Conservation (phyloP, 2,113 vertebrate species). For the Opisthocomus hoazin region DNA sequence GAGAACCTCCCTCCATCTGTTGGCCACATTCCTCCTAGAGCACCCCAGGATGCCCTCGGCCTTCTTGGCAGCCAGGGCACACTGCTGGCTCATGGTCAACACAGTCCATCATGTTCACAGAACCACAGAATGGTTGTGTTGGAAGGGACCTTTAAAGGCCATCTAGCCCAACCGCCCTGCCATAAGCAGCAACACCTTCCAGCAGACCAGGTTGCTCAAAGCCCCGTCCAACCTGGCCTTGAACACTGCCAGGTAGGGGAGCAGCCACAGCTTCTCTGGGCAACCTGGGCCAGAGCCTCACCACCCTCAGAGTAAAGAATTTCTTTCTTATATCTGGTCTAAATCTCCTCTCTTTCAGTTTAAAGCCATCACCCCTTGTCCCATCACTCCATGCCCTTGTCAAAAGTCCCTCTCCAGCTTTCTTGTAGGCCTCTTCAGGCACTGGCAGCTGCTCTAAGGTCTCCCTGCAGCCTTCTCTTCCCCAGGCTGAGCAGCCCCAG, state of each 20-base stretch:
- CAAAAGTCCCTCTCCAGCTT: too few relatives aligned
- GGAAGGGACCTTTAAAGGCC: neutral
- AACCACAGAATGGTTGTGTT: too few relatives aligned
- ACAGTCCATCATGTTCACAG: too few relatives aligned
- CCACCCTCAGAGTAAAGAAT: accelerated
- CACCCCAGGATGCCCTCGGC: too few relatives aligned
- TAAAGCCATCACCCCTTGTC: neutral
- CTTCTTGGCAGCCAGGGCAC: too few relatives aligned
- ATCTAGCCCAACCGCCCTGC: neutral
- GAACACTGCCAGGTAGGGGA: neutral
- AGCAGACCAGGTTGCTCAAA: accelerated
- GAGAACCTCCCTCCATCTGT: too few relatives aligned
- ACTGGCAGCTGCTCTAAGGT: too few relatives aligned
- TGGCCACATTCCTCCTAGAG: too few relatives aligned
- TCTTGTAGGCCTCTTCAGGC: too few relatives aligned
- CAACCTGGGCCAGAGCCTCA: neutral
- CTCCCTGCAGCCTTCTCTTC: neutral
- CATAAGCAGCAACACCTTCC: neutral
- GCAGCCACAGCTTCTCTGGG: too few relatives aligned
- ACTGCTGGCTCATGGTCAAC: neutral
- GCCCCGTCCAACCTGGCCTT: neutral
- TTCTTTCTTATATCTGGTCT: too few relatives aligned
- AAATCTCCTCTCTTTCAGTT: neutral
- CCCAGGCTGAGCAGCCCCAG: neutral
- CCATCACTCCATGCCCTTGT: neutral